These are phyloP conservation scores for Clinocottus analis DNA, from an alignment of 2,113 vertebrate species.

Conservation along the genomic window DNA sequence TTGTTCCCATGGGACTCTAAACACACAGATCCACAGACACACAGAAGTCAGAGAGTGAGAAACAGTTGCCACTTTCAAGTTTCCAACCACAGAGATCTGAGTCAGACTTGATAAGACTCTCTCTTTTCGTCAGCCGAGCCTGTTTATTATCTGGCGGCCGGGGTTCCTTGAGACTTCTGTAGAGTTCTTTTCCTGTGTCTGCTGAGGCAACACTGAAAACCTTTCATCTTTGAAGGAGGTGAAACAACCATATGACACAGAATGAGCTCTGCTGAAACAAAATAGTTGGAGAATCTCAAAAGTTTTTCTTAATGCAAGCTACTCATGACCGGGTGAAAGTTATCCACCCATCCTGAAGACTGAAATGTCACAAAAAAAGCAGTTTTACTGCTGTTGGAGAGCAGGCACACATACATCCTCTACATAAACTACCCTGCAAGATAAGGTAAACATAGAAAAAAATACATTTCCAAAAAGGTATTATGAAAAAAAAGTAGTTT, in stretches of 20 bases:
- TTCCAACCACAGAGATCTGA: slow-evolving; percentile 68
- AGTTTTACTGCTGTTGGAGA: neutral
- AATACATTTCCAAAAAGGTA: too few species aligned
- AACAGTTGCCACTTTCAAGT: slow-evolving; percentile 70
- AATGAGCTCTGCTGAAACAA: slow-evolving; percentile 31
- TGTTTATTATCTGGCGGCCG: slow-evolving; percentile 66
- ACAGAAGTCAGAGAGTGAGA: slow-evolving; percentile 53
- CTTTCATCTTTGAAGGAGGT: slow-evolving; percentile 72
- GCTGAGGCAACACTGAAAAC: slow-evolving; percentile 60
- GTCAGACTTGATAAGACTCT: slow-evolving; percentile 65
- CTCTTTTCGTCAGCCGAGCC: slow-evolving; percentile 66
- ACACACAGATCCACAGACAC: slow-evolving; percentile 50
- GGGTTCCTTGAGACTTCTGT: slow-evolving; percentile 67
- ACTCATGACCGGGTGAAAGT: slow-evolving; percentile 23
- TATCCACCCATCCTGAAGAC: neutral
- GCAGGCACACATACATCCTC: neutral
- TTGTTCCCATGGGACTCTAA: slow-evolving; percentile 52
- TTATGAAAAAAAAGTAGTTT: neutral
- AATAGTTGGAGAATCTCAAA: slow-evolving; percentile 20
- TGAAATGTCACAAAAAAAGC: neutral
- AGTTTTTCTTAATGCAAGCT: neutral
- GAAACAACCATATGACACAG: slow-evolving; percentile 51
- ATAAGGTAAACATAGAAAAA: too few species aligned
- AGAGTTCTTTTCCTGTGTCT: slow-evolving; percentile 75
- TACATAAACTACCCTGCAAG: neutral